Base-by-base conservation (phyloP, 2,797 vertebrate species). In the Melopsittacus undulatus region DNA sequence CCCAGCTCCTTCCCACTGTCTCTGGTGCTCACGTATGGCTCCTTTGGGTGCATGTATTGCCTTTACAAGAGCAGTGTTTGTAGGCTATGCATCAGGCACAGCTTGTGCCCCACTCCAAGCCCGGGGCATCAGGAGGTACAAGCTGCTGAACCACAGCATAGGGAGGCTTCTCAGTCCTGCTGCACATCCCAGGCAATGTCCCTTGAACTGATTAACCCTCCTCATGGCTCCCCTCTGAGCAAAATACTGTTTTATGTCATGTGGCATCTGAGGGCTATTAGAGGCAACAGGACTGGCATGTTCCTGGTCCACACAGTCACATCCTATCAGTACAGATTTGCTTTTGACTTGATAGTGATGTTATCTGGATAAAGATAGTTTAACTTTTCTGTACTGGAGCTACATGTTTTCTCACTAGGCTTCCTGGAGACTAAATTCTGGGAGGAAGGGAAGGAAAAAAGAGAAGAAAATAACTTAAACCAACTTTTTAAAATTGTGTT, bases 81-180 rank as follows among this genome's bases (percentile, higher is more conserved):
- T 1, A 2, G 74, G 40, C 0, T 0, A 32, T 26, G 68, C 19
- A 3, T 21, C 1, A 3, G 73, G 27, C 32, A 15, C n/a, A 43
- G 70, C 43, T 51, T 4, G 0, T n/a, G 49, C 26, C n/a, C 24
- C 0, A 4, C 56, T 40, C 49, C 57, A 20, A n/a, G 14, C 59
- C 43, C 16, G 10, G 38, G 54, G 15, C 67, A 54, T 1, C 0
- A 15, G 51, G n/a, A 56, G 42, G 26, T 19, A 42, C 52, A 27
- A n/a, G n/a, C 52, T 62, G 76, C 52, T 5, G 2, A 51, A 38
- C 11, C 4, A 4, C 54, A 56, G 36, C 43, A 14, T 10, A 27
- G 32, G 36, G 57, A 46, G 22, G 14, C 14, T 56, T 51, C 36
- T 83, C 0, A 1, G 32, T 72, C 30, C 32, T 5, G 0, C 45